A percentile compares a stretch with the other conserved stretches of the same genome.
These are phyloP conservation scores for Trichechus manatus DNA, from an alignment of 2,113 vertebrate genomes.

Conservation along the genomic window DNA sequence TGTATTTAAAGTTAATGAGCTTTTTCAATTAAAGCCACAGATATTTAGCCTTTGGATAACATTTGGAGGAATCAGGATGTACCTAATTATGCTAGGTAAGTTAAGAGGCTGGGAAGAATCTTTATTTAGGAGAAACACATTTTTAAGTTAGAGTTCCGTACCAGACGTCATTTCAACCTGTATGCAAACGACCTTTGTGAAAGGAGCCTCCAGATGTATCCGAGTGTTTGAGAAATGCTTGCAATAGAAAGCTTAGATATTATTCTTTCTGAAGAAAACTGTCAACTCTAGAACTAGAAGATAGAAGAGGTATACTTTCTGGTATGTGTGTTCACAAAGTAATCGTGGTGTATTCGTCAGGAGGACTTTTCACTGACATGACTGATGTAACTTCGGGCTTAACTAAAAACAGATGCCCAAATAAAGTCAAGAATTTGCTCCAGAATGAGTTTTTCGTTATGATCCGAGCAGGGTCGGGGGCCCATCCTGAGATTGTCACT, in stretches of 20 bases:
- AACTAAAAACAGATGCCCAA: not conserved
- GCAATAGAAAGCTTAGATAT: not conserved
- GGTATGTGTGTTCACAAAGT: not conserved
- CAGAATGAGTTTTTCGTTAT: conserved; percentile 7
- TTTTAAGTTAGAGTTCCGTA: conserved; percentile 73
- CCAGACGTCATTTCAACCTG: conserved; percentile 70
- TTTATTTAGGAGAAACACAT: conserved; percentile 82
- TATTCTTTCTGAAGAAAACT: conserved; percentile 30
- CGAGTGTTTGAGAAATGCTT: conserved; percentile 65
- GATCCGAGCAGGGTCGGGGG: not conserved
- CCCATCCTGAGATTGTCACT: not conserved
- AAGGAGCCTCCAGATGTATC: conserved; percentile 62
- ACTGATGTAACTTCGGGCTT: not conserved
- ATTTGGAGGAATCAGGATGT: conserved; percentile 85
- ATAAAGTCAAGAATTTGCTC: not conserved
- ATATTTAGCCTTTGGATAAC: conserved; percentile 89
- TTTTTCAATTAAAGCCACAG: conserved; percentile 88
- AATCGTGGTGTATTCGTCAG: not conserved
- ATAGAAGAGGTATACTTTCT: not conserved
- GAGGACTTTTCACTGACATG: not conserved
- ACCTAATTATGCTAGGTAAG: conserved; percentile 86
- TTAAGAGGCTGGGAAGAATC: conserved; percentile 80
- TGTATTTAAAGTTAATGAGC: conserved; percentile 89
- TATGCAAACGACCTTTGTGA: conserved; percentile 78
- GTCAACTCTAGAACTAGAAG: conserved; percentile 1